These are phyloP conservation scores for Leptobrachium leishanense DNA, from an alignment of 2,113 vertebrate genomes.

Conservation along the genomic window DNA sequence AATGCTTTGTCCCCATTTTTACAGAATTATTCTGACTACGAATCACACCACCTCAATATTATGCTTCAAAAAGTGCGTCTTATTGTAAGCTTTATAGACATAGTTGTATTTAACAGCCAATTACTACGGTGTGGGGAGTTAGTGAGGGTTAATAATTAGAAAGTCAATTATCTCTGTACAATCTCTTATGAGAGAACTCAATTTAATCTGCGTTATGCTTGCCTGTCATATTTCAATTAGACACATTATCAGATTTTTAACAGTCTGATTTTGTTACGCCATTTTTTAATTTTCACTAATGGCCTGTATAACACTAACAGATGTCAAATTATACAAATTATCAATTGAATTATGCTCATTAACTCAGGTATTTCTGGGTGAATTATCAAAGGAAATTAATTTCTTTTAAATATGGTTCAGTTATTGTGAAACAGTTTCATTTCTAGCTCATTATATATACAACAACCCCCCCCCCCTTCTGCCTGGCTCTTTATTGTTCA, in stretches of 20 bases:
- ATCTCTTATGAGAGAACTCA: slow-evolving; percentile 88
- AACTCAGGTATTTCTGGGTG: slow-evolving; percentile 57
- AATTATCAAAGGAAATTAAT: slow-evolving; percentile 68
- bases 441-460: slow-evolving; percentile 63
- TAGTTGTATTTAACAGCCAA: too few relatives aligned
- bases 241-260: slow-evolving; percentile 81
- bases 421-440: slow-evolving; percentile 64
- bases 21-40: too few relatives aligned
- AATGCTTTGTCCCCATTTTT: too few relatives aligned
- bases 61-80: too few relatives aligned
- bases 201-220: slow-evolving; percentile 88
- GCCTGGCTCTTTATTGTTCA: too few relatives aligned
- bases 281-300: slow-evolving; percentile 83
- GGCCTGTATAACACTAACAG: slow-evolving; percentile 80
- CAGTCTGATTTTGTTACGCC: slow-evolving; percentile 84
- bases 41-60: too few relatives aligned
- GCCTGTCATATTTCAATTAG: slow-evolving; percentile 90
- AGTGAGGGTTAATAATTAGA: slow-evolving; percentile 54
- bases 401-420: slow-evolving; percentile 71
- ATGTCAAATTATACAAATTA: slow-evolving; percentile 93
- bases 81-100: too few relatives aligned
- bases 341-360: slow-evolving; percentile 78
- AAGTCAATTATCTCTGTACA: slow-evolving; percentile 90
- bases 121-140: too few relatives aligned
- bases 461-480: slow-evolving; percentile 10